These are phyloP conservation scores for Caenorhabditis parvicauda DNA, from an alignment of 2,888 invertebrate species.

Conservation along the genomic window DNA sequence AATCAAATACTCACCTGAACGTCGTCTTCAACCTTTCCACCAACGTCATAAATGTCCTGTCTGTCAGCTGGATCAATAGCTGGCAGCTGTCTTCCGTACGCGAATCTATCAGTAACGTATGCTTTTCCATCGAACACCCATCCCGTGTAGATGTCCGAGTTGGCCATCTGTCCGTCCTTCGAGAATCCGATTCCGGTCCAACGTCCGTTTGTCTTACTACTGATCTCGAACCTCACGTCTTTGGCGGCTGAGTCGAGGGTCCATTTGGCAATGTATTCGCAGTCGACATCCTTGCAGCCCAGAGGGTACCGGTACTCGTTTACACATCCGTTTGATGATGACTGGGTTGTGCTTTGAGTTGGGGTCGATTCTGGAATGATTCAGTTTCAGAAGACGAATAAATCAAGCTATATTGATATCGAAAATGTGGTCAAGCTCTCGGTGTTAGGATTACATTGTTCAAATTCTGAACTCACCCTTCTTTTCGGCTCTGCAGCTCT, in stretches of 20 bases:
- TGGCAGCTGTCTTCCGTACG: conserved; percentile 61
- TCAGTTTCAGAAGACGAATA: too few relatives aligned
- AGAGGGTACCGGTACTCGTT: conserved; percentile 60
- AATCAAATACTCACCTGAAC: conserved; percentile 49
- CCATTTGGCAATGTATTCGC: conserved; percentile 63
- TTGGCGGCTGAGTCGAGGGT: conserved; percentile 38
- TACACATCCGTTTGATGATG: conserved; percentile 37
- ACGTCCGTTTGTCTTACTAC: conserved; percentile 54
- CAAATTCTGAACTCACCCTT: too few relatives aligned
- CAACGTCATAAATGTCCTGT: conserved; percentile 57
- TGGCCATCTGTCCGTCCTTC: conserved; percentile 56
- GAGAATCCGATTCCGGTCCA: conserved; percentile 65
- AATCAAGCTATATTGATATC: too few relatives aligned
- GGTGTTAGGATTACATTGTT: too few relatives aligned
- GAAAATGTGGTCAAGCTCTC: too few relatives aligned
- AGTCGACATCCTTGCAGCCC: conserved; percentile 51
- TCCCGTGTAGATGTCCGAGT: conserved; percentile 61
- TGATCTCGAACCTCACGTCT: conserved; percentile 60
- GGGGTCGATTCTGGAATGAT: neutral
- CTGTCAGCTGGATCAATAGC: conserved; percentile 60
- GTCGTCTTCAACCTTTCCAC: conserved; percentile 56
- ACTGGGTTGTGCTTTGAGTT: neutral
- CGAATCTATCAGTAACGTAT: conserved; percentile 59
- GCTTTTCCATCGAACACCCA: conserved; percentile 61
- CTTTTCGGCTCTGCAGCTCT: conserved; percentile 34